Evolutionary conservation across 2,888 invertebrate genomes (phyloP), one percentile per base, ranked within the genome.

Genomic region (Automeris io): DNA sequence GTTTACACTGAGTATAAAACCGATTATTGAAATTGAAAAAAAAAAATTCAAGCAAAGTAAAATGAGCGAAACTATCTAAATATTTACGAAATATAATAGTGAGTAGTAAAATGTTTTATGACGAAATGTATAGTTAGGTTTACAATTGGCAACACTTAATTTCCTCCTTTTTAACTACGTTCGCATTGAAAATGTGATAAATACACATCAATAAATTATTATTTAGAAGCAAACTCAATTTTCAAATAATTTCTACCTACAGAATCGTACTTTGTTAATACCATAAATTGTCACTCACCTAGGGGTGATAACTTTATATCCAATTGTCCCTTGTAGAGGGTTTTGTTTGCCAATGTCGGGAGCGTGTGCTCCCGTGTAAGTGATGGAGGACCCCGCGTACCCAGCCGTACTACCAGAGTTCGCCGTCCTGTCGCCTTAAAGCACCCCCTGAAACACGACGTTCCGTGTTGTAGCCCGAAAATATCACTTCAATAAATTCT

Each of bases 381-480:
- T 72, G 65, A 69, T 77, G 55, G 68, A 63, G 63, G 88, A 67
- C 57, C 73, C 73, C 70, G 71, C 82, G 87, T 88, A 89, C 70
- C 88, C 89, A 76, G 87, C 87, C 87, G 90, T 89, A 79, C 90
- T 90, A 80, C 89, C 80, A 76, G 90, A 90, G 88, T 83, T 77
- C 80, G 86, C 85, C 80, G 92, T 90, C 91, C 87, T 80, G 92
- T 89, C 91, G 86, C 90, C 90, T 79, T 91, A 91, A 91, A 91
- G 90, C 68, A 92, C 92, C 81, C 69, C 72, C 85, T 85, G 85
- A 81, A 86, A 81, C 70, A 81, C 74, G 73, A 74, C 53, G 74
- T 60, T 74, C 63, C 58, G 61, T 63, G 62, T 67, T 77, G 75
- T 68, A 74, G 60, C 45, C 53, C 51, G 45, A 54, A 52, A 54